These are phyloP conservation scores for Eurytoma adleriae DNA, from an alignment of 2,888 invertebrate genomes.

Conservation along the genomic window DNA sequence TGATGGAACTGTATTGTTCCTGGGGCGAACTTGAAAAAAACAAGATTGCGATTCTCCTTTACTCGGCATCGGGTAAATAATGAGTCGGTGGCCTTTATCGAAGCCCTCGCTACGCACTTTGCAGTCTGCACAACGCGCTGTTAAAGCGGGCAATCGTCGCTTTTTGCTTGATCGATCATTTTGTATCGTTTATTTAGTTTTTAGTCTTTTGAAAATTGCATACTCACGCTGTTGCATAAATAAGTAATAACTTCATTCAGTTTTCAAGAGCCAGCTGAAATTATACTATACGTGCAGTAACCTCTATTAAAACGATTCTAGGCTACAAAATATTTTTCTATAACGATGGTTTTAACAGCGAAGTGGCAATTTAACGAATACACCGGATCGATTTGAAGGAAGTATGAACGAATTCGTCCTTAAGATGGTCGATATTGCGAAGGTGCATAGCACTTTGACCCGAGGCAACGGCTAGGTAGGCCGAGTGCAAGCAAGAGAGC, in stretches of 20 bases:
- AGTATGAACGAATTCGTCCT: no score
- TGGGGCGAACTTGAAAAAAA: constrained; percentile 47
- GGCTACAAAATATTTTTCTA: no score
- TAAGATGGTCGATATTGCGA: neutral
- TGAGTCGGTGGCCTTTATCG: constrained; percentile 55
- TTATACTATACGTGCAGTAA: no score
- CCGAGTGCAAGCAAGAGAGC: neutral
- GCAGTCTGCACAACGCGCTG: constrained; percentile 35
- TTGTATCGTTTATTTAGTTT: neutral
- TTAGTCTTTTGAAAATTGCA: neutral
- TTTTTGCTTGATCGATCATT: constrained; percentile 6
- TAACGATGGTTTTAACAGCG: no score
- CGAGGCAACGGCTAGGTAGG: neutral
- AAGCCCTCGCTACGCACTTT: constrained; percentile 50
- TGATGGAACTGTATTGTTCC: constrained; percentile 31
- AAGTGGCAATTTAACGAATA: no score
- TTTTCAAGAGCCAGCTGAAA: neutral
- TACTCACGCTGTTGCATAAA: constrained; percentile 3
- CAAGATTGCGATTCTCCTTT: constrained; percentile 27
- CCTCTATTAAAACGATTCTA: no score
- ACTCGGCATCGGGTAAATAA: constrained; percentile 49
- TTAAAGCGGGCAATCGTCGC: neutral
- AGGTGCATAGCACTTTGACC: constrained; percentile 36
- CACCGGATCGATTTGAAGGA: no score
- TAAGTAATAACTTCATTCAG: constrained; percentile 6